These are phyloP conservation scores for Muschampia plurimacula DNA, from an alignment of 2,888 invertebrate genomes.

Conservation along the genomic window DNA sequence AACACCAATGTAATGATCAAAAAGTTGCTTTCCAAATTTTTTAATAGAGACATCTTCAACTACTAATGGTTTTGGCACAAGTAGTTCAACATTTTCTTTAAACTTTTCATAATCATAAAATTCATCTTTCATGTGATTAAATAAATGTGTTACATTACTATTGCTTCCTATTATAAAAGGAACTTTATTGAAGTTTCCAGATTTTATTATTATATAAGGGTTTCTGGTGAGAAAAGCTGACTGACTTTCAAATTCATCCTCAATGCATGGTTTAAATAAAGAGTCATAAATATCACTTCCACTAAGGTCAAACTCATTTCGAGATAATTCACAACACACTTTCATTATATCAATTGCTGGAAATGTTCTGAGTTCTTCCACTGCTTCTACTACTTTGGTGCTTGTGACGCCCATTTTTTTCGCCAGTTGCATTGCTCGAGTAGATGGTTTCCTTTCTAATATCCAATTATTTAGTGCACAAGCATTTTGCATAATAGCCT, in stretches of 20 bases:
- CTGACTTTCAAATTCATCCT: constrained; percentile 75
- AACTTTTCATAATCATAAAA: constrained; percentile 68
- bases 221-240: constrained; percentile 73
- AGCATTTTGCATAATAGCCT: constrained; percentile 77
- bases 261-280: constrained; percentile 74
- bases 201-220: constrained; percentile 68
- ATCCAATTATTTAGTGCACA: constrained; percentile 76
- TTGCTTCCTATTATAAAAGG: constrained; percentile 77
- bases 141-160: constrained; percentile 66
- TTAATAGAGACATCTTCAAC: constrained; percentile 57
- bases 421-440: constrained; percentile 61
- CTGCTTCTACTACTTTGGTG: constrained; percentile 60
- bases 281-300: constrained; percentile 59
- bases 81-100: constrained; percentile 62
- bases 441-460: constrained; percentile 66
- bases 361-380: constrained; percentile 64
- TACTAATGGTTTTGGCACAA: constrained; percentile 68
- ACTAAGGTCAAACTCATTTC: constrained; percentile 36
- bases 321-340: constrained; percentile 49
- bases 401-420: constrained; percentile 62
- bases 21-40: constrained; percentile 68
- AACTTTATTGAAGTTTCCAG: constrained; percentile 74
- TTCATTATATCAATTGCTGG: constrained; percentile 62
- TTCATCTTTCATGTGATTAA: constrained; percentile 59
- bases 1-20: constrained; percentile 65